Conservation (phyloP, 2,888 invertebrate species). For the Diploptera punctata region DNA sequence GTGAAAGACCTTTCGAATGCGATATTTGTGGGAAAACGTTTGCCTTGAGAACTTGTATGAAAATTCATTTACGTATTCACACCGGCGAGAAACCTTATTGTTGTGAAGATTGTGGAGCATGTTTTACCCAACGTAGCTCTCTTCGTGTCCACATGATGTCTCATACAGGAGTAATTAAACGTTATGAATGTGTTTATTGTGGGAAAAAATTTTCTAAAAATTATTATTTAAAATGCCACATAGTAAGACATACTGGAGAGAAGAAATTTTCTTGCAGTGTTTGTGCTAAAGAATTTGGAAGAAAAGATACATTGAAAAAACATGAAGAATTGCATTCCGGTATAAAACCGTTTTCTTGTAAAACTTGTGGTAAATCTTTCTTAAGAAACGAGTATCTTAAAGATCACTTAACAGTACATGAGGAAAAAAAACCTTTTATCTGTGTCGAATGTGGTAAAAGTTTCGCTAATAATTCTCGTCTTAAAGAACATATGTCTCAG, state of each 20-base stretch:
- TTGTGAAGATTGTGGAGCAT: neutral
- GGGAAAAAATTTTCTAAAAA: neutral
- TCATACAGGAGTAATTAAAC: conserved; percentile 7
- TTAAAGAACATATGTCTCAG: neutral
- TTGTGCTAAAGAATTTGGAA: conserved; percentile 3
- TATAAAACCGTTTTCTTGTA: neutral
- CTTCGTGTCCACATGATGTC: neutral
- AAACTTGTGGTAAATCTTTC: conserved; percentile 16
- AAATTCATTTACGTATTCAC: neutral
- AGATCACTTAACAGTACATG: conserved; percentile 2
- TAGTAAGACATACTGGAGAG: conserved; percentile 4
- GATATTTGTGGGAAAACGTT: neutral
- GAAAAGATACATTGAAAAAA: neutral
- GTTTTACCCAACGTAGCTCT: neutral
- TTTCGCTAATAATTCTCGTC: neutral
- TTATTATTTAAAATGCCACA: neutral
- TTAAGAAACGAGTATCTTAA: neutral
- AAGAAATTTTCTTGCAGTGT: neutral
- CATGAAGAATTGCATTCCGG: neutral
- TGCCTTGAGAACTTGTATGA: neutral
- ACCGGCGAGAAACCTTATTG: neutral
- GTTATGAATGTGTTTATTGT: neutral
- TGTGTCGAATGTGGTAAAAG: conserved; percentile 11
- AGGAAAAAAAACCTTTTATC: neutral
- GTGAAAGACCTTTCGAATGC: neutral